Base-by-base conservation (phyloP, 2,797 vertebrate genomes). In the Coilia nasus region DNA sequence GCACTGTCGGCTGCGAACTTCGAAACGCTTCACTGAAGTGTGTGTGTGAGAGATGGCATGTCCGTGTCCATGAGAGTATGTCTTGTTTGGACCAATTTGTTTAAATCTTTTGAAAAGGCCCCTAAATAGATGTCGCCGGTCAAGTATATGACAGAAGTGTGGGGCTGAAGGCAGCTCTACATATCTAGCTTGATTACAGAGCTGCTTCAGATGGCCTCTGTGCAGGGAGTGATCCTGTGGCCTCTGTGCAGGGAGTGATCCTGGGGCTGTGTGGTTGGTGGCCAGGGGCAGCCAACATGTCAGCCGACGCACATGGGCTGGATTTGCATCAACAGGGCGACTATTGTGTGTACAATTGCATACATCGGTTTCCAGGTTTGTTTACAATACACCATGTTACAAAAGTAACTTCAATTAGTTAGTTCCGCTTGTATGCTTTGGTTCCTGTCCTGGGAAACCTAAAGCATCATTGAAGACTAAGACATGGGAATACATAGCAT, bases 1-100 rank as follows among this genome's bases (percentile, higher is more conserved):
- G 90, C 85, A 91, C 17, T n/a, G 71, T 78, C 31, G 93, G 92
- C 90, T 90, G 92, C 92, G 89, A 93, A 93, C 92, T 90, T 91
- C 87, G 75, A 87, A 78, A 89, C 91, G 90, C 87, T 84, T 85
- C 87, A 84, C 19, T 83, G 35, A 56, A 86, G 85, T 84, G 85
- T 60, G 75, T 87, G 83, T 83, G 59, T 81, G 84, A 15, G 15
- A 41, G 81, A 54, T 54, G 50, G 12, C 14, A 9, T 54, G 50
- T 54, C 50, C 31, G 14, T 35, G 67, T 35, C 67, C 17, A 19
- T 44, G 19, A 71, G 25, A 31, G 60, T 31, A 28, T 71, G 2
- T 71, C 25, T 71, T 15, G 28, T 75, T 14, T 75, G 35, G 21
- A 25, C 31, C 57, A 19, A 59, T 59, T 21, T 59, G 71, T 78